phyloP scores from a whole-genome alignment of 2,888 invertebrate species.

The Eucera pruinosa region DNA sequence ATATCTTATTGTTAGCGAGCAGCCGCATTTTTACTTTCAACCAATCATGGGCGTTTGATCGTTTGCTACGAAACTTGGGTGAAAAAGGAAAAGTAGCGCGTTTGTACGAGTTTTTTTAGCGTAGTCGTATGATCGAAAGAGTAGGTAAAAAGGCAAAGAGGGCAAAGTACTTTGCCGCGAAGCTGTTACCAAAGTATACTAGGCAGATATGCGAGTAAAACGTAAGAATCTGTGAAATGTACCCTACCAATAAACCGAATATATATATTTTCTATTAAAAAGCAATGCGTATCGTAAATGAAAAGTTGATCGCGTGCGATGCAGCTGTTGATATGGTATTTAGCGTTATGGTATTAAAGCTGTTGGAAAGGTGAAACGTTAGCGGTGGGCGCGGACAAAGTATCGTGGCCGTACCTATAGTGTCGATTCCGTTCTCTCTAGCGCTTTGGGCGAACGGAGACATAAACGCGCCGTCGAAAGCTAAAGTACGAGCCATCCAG shows the following conservation, averaged over 20 bases:
- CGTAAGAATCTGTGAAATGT: conserved; percentile 50
- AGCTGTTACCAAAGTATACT: conserved; percentile 43
- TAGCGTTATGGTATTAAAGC: too few species aligned
- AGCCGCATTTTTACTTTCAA: too few species aligned
- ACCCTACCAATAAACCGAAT: conserved; percentile 49
- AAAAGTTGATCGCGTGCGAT: too few species aligned
- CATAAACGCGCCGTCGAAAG: conserved; percentile 97
- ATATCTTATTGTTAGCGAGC: background rate
- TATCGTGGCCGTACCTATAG: conserved; percentile 89
- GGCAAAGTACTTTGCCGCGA: conserved; percentile 7
- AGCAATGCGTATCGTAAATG: background rate
- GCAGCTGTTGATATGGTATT: too few species aligned
- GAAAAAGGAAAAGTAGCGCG: background rate
- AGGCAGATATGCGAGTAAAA: conserved; percentile 22
- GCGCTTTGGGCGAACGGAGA: conserved; percentile 98
- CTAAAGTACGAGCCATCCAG: conserved; percentile 96
- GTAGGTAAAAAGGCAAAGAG: conserved; percentile 19
- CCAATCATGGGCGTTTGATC: too few species aligned
- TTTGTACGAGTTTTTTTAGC: conserved; percentile 16
- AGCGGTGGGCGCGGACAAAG: too few species aligned
- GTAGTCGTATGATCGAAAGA: conserved; percentile 29
- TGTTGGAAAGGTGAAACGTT: too few species aligned
- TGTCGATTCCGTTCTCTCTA: conserved; percentile 95
- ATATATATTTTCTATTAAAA: conserved; percentile 56
- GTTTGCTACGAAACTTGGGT: too few species aligned